Base-by-base conservation (phyloP, 2,888 invertebrate species). In the Drosophila ezoana region DNA sequence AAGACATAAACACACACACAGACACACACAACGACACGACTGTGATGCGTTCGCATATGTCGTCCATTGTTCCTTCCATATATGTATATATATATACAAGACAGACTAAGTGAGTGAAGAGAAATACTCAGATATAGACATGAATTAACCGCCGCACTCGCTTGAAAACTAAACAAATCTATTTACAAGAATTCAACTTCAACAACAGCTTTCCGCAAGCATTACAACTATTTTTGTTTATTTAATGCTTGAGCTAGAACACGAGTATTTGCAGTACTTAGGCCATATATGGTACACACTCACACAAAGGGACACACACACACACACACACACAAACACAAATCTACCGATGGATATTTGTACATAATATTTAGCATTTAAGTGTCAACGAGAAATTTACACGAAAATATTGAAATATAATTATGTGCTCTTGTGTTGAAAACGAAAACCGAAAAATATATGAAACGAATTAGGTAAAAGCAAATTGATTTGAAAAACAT, bases 21-120 rank as follows among this genome's bases (percentile, higher is more conserved):
- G 32, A 51, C 37, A 28, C 28, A 81, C 18, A 85, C 76, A 81
- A 69, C 79, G 82, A 76, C 79, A 69, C 43, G 51, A 80, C 63
- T 77, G 84, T 81, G 77, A 63, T 56, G 56, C 43, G 33, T 49
- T 49, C 72, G 52, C 56, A 72, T 75, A 67, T 66, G 76, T 88
- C 90, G 90, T 90, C 89, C 89, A 90, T 89, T 77, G 88, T 89
- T 89, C 89, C 89, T 89, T 90, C 89, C 89, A 90, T 76, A 73
- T 65, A 64, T 20, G 62, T 20, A 60, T 33, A 18, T 13, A 47
- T 33, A 61, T 13, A 33, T 23, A 23, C n/a, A 38, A 11, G 6
- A 14, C n/a, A 48, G 11, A 18, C 18, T 45, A 14, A 51, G 32
- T 20, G 37, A 18, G n/a, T 11, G 10, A n/a, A 33, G 10, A 32